Conservation (phyloP, 1,140 invertebrate species). For the Homarus americanus region DNA sequence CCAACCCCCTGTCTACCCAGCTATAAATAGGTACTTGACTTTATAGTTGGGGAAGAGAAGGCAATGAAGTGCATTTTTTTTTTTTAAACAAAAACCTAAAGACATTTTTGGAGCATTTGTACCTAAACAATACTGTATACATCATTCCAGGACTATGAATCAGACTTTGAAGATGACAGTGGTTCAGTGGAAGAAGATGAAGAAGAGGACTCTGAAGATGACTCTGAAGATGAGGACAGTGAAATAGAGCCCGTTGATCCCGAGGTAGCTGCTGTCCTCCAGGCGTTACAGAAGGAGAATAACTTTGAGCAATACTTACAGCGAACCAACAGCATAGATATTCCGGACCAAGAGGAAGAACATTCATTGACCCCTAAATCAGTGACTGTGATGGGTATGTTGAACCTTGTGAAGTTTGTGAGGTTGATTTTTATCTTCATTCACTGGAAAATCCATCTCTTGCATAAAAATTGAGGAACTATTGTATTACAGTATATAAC, state of each 20-base stretch:
- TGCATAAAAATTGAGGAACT: too few relatives aligned
- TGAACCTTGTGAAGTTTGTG: too few relatives aligned
- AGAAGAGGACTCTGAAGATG: constrained; percentile 46
- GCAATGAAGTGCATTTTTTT: too few relatives aligned
- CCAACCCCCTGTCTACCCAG: too few relatives aligned
- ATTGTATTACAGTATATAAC: too few relatives aligned
- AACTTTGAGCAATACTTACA: constrained; percentile 66
- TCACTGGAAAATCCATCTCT: too few relatives aligned
- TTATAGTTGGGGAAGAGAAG: too few relatives aligned
- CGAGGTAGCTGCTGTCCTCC: constrained; percentile 39
- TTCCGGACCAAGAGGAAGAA: constrained; percentile 4
- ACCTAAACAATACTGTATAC: too few relatives aligned
- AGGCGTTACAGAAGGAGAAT: constrained; percentile 77
- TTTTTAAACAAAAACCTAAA: too few relatives aligned
- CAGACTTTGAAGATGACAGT: constrained; percentile 81
- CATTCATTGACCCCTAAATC: background rate
- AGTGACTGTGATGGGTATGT: background rate
- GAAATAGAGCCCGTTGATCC: constrained; percentile 41
- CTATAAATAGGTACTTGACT: too few relatives aligned
- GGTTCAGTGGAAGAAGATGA: constrained; percentile 57
- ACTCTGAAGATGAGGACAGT: constrained; percentile 76
- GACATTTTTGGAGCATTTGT: too few relatives aligned
- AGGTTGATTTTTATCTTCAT: too few relatives aligned
- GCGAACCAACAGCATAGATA: constrained; percentile 31
- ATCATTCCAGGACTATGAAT: constrained; percentile 80